Conservation (phyloP, 2,888 invertebrate genomes). For the Hypsopygia costalis region DNA sequence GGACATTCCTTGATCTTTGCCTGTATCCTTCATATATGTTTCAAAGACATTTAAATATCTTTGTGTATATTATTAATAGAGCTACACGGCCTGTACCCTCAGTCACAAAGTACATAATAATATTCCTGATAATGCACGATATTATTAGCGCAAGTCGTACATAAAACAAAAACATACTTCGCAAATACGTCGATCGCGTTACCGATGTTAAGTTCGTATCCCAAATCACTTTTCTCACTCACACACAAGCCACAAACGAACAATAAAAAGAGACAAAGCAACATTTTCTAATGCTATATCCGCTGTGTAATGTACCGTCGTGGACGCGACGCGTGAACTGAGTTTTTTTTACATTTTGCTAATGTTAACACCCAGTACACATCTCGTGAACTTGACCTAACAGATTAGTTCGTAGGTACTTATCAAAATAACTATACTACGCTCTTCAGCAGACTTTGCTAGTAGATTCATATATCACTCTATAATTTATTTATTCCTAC, state of each 20-base stretch:
- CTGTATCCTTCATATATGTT: too few relatives aligned
- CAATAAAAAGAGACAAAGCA: conserved; percentile 34
- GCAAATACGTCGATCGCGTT: conserved; percentile 71
- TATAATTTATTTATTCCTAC: too few relatives aligned
- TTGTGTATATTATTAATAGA: too few relatives aligned
- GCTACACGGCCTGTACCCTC: too few relatives aligned
- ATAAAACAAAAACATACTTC: conserved; percentile 50
- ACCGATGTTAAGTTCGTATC: conserved; percentile 62
- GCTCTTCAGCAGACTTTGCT: background rate
- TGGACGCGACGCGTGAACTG: conserved; percentile 51
- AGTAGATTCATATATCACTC: background rate
- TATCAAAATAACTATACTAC: conserved; percentile 17
- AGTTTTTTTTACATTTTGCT: conserved; percentile 69
- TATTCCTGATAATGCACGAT: background rate
- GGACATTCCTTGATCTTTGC: too few relatives aligned
- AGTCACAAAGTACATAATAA: too few relatives aligned
- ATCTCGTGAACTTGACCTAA: conserved; percentile 69
- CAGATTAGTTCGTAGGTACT: conserved; percentile 51
- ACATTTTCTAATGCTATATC: conserved; percentile 24
- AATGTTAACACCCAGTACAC: conserved; percentile 54
- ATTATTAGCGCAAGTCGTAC: too few relatives aligned
- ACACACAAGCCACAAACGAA: conserved; percentile 40
- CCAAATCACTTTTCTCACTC: conserved; percentile 53
- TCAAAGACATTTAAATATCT: too few relatives aligned
- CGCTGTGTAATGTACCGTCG: conserved; percentile 29